Conservation (phyloP, 2,888 invertebrate genomes). For the Lithophane leautieri region DNA sequence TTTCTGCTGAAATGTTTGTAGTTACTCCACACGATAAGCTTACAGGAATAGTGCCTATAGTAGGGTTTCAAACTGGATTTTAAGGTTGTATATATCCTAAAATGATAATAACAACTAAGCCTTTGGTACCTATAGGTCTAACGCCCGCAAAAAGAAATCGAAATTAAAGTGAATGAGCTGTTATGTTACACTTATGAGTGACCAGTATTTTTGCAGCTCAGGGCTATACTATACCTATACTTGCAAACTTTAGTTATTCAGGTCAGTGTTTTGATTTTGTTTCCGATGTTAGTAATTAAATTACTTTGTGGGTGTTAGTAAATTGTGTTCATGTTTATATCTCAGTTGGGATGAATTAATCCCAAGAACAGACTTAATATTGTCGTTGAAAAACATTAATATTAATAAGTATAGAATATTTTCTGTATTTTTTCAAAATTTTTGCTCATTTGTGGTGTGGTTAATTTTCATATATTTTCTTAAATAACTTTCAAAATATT, state of each 20-base stretch:
- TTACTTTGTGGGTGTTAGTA: not conserved
- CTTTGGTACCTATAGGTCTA: not conserved
- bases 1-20: constrained; percentile 26
- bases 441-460: no score
- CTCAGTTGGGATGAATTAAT: no score
- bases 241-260: not conserved
- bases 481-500: no score
- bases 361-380: no score
- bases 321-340: not conserved
- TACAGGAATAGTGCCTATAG: not conserved
- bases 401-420: no score
- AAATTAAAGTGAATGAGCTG: not conserved
- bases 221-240: not conserved
- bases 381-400: no score
- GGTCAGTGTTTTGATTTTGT: constrained; percentile 3
- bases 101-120: not conserved
- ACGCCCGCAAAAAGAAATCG: not conserved
- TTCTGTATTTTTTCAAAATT: no score
- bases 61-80: not conserved
- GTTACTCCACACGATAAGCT: constrained; percentile 6
- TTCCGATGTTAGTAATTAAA: constrained; percentile 10
- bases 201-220: not conserved
- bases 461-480: no score
- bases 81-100: not conserved
- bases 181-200: not conserved